Evolutionary conservation across 2,888 invertebrate genomes (phyloP).

Genomic region (Papilio protenor): DNA sequence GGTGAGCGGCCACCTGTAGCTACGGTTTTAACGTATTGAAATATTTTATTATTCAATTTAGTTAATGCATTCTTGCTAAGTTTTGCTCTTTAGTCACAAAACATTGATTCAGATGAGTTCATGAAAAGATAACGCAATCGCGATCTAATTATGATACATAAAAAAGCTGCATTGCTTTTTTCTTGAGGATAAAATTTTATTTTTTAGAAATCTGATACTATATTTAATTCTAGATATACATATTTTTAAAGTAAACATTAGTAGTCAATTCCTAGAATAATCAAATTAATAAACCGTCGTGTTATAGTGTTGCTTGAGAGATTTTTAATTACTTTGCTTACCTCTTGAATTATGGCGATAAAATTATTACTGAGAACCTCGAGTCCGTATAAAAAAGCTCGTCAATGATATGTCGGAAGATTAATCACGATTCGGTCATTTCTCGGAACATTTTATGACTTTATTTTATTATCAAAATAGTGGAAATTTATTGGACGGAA

Average conservation of each 20-base stretch:
- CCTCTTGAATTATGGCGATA: constrained; percentile 18
- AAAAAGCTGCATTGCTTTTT: not conserved
- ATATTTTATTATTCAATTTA: not conserved
- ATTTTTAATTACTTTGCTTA: constrained; percentile 28
- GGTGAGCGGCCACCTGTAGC: constrained; percentile 15
- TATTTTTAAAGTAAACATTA: not conserved
- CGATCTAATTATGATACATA: not conserved
- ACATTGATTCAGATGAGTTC: not conserved
- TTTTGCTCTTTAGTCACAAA: not conserved
- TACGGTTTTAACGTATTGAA: not conserved
- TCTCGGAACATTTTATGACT: constrained; percentile 39
- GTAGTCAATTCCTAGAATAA: not conserved
- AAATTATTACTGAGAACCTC: constrained; percentile 1
- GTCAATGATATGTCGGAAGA: constrained; percentile 14
- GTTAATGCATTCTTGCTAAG: not conserved
- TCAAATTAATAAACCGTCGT: not conserved
- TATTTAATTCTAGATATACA: not conserved
- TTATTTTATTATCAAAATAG: constrained; percentile 38
- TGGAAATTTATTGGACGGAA: constrained; percentile 38
- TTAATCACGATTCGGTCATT: constrained; percentile 32
- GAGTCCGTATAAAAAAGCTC: not conserved
- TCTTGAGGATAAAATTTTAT: not conserved
- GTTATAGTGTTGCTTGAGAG: not conserved
- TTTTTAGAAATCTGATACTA: not conserved
- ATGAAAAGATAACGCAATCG: not conserved